phyloP scores from a whole-genome alignment of 2,797 vertebrate genomes.

The Leuciscus waleckii region DNA sequence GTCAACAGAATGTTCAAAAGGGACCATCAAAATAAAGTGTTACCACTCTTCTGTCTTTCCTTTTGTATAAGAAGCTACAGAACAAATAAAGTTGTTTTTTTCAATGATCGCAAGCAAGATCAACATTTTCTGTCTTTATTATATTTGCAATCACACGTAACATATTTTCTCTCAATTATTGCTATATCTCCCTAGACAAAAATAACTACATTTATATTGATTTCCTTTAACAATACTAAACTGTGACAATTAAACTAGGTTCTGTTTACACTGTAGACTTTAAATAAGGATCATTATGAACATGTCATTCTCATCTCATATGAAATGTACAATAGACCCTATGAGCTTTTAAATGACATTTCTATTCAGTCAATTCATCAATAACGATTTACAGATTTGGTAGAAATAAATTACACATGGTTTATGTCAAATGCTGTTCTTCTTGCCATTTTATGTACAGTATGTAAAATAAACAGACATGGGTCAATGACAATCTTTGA shows the following conservation, averaged over 20 bases:
- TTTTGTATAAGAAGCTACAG: constrained; percentile 6
- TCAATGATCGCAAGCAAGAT: constrained; percentile 5
- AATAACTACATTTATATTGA: constrained; percentile 22
- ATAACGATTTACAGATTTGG: constrained; percentile 4
- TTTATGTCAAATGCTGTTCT: neutral
- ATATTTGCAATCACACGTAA: constrained; percentile 11
- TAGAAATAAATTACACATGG: constrained; percentile 42
- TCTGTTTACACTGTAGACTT: constrained; percentile 25
- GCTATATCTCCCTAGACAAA: constrained; percentile 31
- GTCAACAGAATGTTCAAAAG: no score
- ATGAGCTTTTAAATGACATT: neutral
- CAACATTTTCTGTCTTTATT: constrained; percentile 42
- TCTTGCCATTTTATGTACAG: neutral
- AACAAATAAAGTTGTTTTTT: neutral
- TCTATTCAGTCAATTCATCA: neutral
- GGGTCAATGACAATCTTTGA: neutral
- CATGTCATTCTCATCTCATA: neutral
- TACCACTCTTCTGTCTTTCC: neutral
- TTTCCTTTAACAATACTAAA: constrained; percentile 1
- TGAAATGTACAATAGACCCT: neutral
- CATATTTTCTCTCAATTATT: constrained; percentile 33
- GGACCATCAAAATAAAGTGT: no score
- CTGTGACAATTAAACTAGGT: constrained; percentile 10
- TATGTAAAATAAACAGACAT: neutral
- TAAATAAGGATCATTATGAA: neutral